These are phyloP conservation scores for Acrocephalus kingi DNA, from an alignment of 2,113 vertebrate genomes.

Conservation along the genomic window DNA sequence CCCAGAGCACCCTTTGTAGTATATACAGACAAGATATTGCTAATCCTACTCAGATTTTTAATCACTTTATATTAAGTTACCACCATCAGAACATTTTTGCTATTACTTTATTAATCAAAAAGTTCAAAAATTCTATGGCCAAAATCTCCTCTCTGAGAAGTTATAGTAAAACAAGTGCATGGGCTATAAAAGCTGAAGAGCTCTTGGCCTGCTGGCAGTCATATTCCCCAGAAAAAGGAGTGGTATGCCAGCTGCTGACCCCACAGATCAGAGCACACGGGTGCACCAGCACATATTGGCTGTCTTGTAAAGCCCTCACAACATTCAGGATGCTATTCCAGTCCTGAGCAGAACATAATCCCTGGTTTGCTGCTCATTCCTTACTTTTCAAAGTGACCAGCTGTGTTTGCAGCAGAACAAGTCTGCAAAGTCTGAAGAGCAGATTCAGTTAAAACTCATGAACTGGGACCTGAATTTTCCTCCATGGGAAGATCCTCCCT, in stretches of 20 bases:
- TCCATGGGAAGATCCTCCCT: neutral
- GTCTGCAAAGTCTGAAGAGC: neutral
- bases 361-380: neutral
- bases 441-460: neutral
- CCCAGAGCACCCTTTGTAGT: neutral
- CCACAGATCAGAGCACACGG: neutral
- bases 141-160: neutral
- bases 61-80: neutral
- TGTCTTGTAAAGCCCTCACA: neutral
- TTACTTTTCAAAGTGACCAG: neutral
- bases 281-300: neutral
- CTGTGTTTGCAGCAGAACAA: neutral
- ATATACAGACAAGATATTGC: accelerated
- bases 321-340: neutral
- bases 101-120: neutral
- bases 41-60: neutral
- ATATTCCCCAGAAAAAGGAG: neutral
- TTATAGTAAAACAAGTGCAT: neutral
- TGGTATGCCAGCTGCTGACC: neutral
- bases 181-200: neutral
- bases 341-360: neutral
- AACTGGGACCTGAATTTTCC: neutral
- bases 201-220: neutral
- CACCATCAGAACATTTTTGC: neutral
- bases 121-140: neutral